Conservation (phyloP, 2,113 vertebrate species). For the Cynocephalus volans region DNA sequence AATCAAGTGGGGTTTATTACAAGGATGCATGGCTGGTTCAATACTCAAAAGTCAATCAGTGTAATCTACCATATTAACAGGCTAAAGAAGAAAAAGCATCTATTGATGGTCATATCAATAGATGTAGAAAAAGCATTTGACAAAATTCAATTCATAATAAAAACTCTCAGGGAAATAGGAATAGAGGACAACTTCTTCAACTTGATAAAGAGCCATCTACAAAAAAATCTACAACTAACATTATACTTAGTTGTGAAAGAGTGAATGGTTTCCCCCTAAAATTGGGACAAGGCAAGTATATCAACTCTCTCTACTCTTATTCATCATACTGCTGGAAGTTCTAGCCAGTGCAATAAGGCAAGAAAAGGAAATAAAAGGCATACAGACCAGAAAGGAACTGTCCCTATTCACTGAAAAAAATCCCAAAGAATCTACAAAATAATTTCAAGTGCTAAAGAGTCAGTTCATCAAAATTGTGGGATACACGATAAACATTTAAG, state of each 20-base stretch:
- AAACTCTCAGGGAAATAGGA: too few species aligned
- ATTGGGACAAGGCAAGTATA: not conserved
- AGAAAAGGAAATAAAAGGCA: not conserved
- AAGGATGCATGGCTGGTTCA: not conserved
- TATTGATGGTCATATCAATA: too few species aligned
- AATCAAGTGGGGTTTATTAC: too few species aligned
- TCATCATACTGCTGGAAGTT: too few species aligned
- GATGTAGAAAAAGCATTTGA: too few species aligned
- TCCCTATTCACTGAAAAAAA: not conserved
- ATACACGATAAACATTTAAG: not conserved
- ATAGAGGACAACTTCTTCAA: too few species aligned
- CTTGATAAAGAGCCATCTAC: too few species aligned
- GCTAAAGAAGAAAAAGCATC: not conserved
- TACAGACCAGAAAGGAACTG: not conserved
- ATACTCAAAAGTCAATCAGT: not conserved
- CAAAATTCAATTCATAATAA: too few species aligned
- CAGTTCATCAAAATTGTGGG: not conserved
- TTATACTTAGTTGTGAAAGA: not conserved
- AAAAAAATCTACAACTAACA: not conserved
- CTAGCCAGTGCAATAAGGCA: not conserved
- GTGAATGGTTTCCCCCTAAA: not conserved
- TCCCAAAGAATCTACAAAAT: not conserved
- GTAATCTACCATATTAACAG: not conserved
- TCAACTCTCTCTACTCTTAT: too few species aligned
- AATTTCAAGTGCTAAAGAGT: not conserved